Percentiles rank a stretch among this genome's conserved stretches.
phyloP scores from a whole-genome alignment of 2,113 vertebrate genomes.

The Procavia capensis region DNA sequence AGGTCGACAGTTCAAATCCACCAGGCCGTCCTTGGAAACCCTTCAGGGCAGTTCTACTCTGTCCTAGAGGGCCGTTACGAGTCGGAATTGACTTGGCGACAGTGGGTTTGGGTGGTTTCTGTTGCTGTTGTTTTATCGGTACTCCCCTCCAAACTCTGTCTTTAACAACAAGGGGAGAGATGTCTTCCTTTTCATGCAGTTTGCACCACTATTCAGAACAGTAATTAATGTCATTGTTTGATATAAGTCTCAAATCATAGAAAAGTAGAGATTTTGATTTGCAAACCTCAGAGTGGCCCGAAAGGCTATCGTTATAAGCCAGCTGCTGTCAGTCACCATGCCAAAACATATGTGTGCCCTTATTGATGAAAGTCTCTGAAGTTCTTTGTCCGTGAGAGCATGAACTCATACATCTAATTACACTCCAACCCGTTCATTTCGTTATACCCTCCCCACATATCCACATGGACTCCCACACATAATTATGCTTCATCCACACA shows the following conservation, averaged over 20 bases:
- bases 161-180: neutral
- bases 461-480: constrained; percentile 48
- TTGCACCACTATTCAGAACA: neutral
- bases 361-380: constrained; percentile 49
- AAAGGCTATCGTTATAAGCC: neutral
- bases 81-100: too few relatives aligned
- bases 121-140: neutral
- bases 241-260: neutral
- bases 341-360: constrained; percentile 40
- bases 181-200: neutral
- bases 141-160: neutral
- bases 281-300: neutral
- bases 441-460: constrained; percentile 32
- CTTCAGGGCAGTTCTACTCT: too few relatives aligned
- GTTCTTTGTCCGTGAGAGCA: constrained; percentile 46
- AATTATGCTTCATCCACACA: constrained; percentile 71
- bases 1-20: too few relatives aligned
- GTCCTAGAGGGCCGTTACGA: too few relatives aligned
- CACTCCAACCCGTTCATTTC: neutral
- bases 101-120: too few relatives aligned
- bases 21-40: too few relatives aligned
- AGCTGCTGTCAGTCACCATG: constrained; percentile 1
- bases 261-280: constrained; percentile 42
- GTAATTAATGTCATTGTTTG: neutral
- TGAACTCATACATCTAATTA: constrained; percentile 9